Conservation (phyloP, 2,888 invertebrate species). For the Eupeodes luniger region DNA sequence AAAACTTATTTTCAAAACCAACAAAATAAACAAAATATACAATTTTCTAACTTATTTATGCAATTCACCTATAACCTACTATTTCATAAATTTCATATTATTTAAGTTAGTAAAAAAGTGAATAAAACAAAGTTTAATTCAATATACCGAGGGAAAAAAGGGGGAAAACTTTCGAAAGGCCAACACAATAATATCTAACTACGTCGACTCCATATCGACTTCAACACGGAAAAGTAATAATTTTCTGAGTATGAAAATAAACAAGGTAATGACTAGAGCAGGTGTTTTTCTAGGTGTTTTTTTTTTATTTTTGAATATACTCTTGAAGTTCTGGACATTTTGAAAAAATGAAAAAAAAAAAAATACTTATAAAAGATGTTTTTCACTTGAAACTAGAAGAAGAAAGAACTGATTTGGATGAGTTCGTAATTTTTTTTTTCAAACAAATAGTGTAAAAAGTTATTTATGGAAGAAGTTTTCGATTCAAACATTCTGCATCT, state of each 20-base stretch:
- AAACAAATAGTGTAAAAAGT: not conserved
- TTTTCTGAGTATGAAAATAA: conserved; percentile 52
- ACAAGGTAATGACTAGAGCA: conserved; percentile 40
- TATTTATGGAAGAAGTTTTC: conserved; percentile 22
- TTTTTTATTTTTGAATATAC: not conserved
- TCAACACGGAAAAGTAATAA: conserved; percentile 23
- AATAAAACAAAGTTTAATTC: conserved; percentile 33
- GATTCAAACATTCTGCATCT: not conserved
- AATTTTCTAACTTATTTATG: conserved; percentile 48
- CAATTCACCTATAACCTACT: conserved; percentile 2
- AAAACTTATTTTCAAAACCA: conserved; percentile 40
- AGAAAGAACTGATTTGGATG: conserved; percentile 12
- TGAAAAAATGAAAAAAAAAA: conserved; percentile 7
- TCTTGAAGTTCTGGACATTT: conserved; percentile 22
- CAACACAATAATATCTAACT: not conserved
- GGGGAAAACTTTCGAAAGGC: conserved; percentile 38
- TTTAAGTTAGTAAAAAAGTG: not conserved
- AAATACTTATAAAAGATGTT: conserved; percentile 10
- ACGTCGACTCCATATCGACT: no score
- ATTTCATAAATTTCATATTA: conserved; percentile 19
- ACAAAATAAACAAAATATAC: conserved; percentile 32
- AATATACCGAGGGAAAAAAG: not conserved
- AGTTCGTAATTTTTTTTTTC: not conserved
- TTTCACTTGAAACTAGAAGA: conserved; percentile 4
- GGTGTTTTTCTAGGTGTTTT: not conserved